Conservation (phyloP, 2,888 invertebrate species). For the Machimus rusticus region DNA sequence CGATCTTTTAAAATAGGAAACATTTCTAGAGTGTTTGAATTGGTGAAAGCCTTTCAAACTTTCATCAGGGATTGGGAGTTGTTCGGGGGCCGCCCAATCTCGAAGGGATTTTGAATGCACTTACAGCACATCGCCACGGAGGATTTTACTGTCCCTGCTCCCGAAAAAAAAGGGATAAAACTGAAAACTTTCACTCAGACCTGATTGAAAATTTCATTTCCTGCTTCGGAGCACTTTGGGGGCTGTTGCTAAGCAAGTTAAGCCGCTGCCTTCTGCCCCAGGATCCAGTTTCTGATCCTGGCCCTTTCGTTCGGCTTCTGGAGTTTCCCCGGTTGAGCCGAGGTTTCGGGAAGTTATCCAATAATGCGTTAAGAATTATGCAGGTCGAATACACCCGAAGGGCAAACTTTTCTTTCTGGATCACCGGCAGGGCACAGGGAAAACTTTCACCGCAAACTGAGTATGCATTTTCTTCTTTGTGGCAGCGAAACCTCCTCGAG, state of each 20-base stretch:
- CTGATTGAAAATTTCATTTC: conserved; percentile 8
- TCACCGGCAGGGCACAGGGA: neutral
- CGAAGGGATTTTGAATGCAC: neutral
- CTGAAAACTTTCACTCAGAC: neutral
- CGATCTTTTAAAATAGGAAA: neutral
- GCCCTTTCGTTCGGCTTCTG: neutral
- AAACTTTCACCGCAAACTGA: neutral
- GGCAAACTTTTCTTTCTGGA: neutral
- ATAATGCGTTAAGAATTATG: conserved; percentile 5
- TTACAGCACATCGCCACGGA: neutral
- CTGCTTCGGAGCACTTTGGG: neutral
- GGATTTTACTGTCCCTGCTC: neutral
- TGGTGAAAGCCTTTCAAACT: neutral
- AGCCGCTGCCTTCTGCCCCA: neutral
- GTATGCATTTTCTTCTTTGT: neutral
- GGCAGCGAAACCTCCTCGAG: neutral
- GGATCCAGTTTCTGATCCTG: neutral
- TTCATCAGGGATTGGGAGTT: neutral
- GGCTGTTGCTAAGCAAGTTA: neutral
- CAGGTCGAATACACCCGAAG: neutral
- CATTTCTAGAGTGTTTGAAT: neutral
- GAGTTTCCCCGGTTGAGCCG: neutral
- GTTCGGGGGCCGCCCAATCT: neutral
- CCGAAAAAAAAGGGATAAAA: neutral
- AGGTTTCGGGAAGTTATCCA: conserved; percentile 2